A percentile compares a stretch with the other conserved stretches of the same genome.
phyloP scores from a whole-genome alignment of 2,113 vertebrate genomes.

The Cyanistes caeruleus region DNA sequence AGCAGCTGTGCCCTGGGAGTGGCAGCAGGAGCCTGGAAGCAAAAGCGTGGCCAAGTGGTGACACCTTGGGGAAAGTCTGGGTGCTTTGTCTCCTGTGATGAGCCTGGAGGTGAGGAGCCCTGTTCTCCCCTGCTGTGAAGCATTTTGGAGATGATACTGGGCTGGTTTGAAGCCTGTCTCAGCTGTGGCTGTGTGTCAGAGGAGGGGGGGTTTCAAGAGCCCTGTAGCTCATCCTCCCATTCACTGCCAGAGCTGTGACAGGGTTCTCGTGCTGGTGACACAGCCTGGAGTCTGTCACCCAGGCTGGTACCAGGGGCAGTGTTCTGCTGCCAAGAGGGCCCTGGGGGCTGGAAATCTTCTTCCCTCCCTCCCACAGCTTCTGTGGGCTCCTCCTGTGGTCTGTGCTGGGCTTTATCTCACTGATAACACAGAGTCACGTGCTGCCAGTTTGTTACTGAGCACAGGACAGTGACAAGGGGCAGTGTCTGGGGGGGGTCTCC shows the following conservation, averaged over 20 bases:
- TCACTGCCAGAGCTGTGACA: fast-evolving
- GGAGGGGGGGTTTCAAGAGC: not conserved
- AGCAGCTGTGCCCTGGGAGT: not conserved
- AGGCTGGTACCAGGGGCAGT: fast-evolving
- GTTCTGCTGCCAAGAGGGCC: no score
- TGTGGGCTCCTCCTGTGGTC: not conserved
- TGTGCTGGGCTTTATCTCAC: not conserved
- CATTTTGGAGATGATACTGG: fast-evolving
- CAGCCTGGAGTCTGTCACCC: not conserved
- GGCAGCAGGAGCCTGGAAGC: not conserved
- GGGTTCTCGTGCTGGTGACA: not conserved
- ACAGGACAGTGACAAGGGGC: not conserved
- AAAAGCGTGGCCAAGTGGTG: fast-evolving
- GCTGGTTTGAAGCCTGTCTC: not conserved
- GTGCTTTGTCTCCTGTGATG: fast-evolving
- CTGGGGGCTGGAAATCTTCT: not conserved
- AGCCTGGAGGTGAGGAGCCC: not conserved
- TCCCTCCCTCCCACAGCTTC: not conserved
- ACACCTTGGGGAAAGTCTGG: fast-evolving
- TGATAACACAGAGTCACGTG: not conserved
- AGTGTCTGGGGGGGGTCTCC: not conserved
- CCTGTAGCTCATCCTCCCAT: fast-evolving
- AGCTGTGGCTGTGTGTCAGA: not conserved
- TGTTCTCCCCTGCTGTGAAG: not conserved
- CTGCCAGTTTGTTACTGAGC: not conserved